Evolutionary conservation across 2,113 vertebrate species (phyloP).

Genomic region (Ornithorhynchus anatinus): DNA sequence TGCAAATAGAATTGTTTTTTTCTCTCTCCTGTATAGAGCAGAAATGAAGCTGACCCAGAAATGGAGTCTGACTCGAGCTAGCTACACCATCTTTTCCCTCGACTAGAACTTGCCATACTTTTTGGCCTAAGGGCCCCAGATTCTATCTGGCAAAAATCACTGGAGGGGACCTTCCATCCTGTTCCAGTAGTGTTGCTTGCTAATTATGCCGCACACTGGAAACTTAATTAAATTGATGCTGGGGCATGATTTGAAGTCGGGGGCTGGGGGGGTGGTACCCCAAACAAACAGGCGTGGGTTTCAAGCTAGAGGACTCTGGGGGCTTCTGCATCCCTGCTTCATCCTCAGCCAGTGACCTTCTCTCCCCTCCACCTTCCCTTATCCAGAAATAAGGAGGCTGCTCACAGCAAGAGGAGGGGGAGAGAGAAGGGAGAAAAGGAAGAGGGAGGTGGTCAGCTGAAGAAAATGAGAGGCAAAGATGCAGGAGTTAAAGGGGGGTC

Average conservation of each 20-base stretch:
- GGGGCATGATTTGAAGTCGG: constrained; percentile 25
- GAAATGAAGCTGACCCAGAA: accelerated
- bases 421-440: too few relatives aligned
- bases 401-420: too few relatives aligned
- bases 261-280: too few relatives aligned
- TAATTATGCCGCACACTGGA: constrained; percentile 43
- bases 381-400: too few relatives aligned
- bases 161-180: constrained; percentile 14
- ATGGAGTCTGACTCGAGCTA: accelerated
- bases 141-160: not conserved
- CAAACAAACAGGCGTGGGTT: constrained; percentile 1
- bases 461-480: too few relatives aligned
- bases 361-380: not conserved
- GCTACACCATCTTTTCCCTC: not conserved
- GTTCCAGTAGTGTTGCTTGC: not conserved
- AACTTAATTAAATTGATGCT: constrained; percentile 43
- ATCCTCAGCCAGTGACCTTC: not conserved
- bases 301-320: not conserved
- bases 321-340: not conserved
- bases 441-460: too few relatives aligned
- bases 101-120: not conserved
- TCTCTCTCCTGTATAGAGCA: not conserved
- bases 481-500: too few relatives aligned
- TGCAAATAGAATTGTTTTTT: not conserved
- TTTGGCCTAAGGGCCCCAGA: constrained; percentile 19